Conservation (phyloP, 2,113 vertebrate species). For the Philantomba maxwellii region DNA sequence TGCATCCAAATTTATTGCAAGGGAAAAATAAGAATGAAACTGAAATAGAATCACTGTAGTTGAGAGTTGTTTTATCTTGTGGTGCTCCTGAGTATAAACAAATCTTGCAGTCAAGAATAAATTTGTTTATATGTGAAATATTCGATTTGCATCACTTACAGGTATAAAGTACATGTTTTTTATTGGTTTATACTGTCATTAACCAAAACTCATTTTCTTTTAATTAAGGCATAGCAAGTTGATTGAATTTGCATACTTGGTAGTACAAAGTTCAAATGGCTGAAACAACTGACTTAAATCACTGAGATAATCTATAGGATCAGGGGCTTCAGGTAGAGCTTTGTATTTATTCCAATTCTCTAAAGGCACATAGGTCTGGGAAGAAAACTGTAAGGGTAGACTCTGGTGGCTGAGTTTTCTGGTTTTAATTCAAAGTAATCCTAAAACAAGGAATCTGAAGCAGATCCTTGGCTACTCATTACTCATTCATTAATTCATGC, state of each 20-base stretch:
- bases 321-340: background rate
- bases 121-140: background rate
- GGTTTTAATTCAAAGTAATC: slow-evolving; percentile 8
- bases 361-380: background rate
- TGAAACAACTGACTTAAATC: slow-evolving; percentile 17
- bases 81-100: background rate
- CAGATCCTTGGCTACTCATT: background rate
- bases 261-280: slow-evolving; percentile 9
- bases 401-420: background rate
- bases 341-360: background rate
- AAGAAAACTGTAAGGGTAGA: background rate
- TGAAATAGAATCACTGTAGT: background rate
- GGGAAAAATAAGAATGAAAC: background rate
- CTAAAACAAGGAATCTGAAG: background rate
- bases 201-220: slow-evolving; percentile 46
- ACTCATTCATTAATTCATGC: background rate
- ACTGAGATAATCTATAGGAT: background rate
- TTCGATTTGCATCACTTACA: background rate
- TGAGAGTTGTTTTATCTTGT: background rate
- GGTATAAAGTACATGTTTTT: background rate
- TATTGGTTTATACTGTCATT: background rate
- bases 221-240: background rate
- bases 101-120: background rate
- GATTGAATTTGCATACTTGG: slow-evolving; percentile 5
- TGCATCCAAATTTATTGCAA: background rate